Evolutionary conservation across 2,113 vertebrate genomes (phyloP), one percentile per base, ranked within the genome.

Genomic region (Parus major): DNA sequence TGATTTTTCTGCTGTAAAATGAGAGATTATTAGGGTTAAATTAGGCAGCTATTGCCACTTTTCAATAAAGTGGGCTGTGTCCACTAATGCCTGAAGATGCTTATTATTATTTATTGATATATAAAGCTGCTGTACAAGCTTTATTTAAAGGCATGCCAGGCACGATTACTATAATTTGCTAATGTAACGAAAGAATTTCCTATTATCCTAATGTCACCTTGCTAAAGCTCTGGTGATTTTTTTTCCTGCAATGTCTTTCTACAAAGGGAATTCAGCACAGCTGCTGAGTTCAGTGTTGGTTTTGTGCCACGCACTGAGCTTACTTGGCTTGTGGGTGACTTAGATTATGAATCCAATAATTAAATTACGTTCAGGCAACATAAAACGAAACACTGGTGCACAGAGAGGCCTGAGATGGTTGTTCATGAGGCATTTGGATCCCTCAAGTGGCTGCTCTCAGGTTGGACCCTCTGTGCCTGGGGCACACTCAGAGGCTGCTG

Each of bases 41-140:
- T 71, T 84, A 75, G 68, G 68, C 64, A 81, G 75, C n/a, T 78
- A 71, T 75, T 91, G 82, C 8, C 60, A 71, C 73, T 91, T 87
- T 59, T 88, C 88, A 68, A 28, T 91, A 71, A 57, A 84, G 79
- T 75, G 79, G 60, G 39, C 73, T 73, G 66, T 80, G 77, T 47
- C 91, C 91, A 61, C 59, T 94, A 94, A 60, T 71, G 73, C 63
- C 93, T 55, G 86, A 76, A 77, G 66, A 73, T 60, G 66, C 35
- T 84, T 87, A 87, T 94, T 94, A 49, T 83, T 96, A 95, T 94
- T 92, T 95, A 95, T 95, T 92, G 89, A 86, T 77, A 78, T 28
- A 80, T 92, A 78, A 96, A 88, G 47, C 60, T 71, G 53, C 70
- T 93, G 21, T 49, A 27, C 10, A 15, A 88, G 63, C 84, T 92